Conservation (phyloP, 2,113 vertebrate species). For the Dicaeum eximium region DNA sequence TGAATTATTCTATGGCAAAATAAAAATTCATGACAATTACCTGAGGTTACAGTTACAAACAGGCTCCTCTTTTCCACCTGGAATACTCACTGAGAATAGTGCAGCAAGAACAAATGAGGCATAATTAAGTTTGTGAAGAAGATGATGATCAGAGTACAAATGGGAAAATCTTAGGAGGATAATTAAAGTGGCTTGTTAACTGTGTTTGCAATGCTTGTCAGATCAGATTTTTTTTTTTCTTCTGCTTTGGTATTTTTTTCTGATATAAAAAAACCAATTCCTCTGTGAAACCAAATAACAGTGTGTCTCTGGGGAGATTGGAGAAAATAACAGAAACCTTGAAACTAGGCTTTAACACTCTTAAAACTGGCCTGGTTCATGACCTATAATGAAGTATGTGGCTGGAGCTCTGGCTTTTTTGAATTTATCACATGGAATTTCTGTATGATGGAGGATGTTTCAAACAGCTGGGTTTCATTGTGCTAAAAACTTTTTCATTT, state of each 20-base stretch:
- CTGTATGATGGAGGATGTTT: not conserved
- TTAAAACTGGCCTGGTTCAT: not conserved
- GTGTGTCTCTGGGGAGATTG: not conserved
- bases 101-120: slow-evolving; percentile 34
- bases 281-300: slow-evolving; percentile 5
- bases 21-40: not conserved
- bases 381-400: not conserved
- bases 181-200: slow-evolving; percentile 39
- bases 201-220: slow-evolving; percentile 27
- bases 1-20: not conserved
- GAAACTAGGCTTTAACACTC: not conserved
- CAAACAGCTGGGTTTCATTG: not conserved
- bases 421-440: not conserved
- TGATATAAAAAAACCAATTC: not conserved
- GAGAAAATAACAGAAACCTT: not conserved
- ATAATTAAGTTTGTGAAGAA: slow-evolving; percentile 39
- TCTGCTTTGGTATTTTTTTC: not conserved
- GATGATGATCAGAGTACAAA: slow-evolving; percentile 37
- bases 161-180: slow-evolving; percentile 31
- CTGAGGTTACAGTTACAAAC: not conserved
- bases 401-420: not conserved
- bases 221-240: not conserved
- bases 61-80: not conserved
- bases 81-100: not conserved
- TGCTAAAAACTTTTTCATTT: not conserved